phyloP scores from a whole-genome alignment of 2,888 invertebrate species.

The Gastracanthus pulcherrimus region DNA sequence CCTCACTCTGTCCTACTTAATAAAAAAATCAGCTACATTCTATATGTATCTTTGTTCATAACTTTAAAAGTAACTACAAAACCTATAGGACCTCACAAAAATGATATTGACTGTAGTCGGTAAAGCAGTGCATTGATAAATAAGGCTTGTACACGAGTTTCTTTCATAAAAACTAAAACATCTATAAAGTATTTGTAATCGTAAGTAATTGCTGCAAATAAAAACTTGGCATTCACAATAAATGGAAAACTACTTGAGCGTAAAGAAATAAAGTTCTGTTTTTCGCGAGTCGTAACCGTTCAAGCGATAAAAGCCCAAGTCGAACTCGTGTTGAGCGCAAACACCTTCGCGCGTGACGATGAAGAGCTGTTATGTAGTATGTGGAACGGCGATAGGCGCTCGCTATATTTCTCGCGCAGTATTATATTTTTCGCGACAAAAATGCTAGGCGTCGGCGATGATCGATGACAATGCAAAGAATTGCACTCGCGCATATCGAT shows the following conservation, averaged over 20 bases:
- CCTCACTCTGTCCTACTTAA: too few species aligned
- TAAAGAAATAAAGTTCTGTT: neutral
- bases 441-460: slow-evolving; percentile 60
- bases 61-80: too few species aligned
- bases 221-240: too few species aligned
- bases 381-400: neutral
- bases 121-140: slow-evolving; percentile 11
- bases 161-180: neutral
- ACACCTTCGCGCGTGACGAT: slow-evolving; percentile 12
- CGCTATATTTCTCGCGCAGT: neutral
- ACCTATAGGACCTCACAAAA: too few species aligned
- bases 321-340: slow-evolving; percentile 47
- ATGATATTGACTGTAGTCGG: too few species aligned
- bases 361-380: slow-evolving; percentile 2
- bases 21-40: too few species aligned
- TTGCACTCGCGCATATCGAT: too few species aligned
- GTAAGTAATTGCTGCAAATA: too few species aligned
- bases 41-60: too few species aligned
- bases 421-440: slow-evolving; percentile 7
- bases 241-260: neutral
- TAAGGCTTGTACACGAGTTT: too few species aligned
- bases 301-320: slow-evolving; percentile 19
- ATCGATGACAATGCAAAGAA: slow-evolving; percentile 60
- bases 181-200: too few species aligned
- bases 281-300: neutral